phyloP scores from a whole-genome alignment of 2,797 vertebrate species.

The Potorous gilbertii region DNA sequence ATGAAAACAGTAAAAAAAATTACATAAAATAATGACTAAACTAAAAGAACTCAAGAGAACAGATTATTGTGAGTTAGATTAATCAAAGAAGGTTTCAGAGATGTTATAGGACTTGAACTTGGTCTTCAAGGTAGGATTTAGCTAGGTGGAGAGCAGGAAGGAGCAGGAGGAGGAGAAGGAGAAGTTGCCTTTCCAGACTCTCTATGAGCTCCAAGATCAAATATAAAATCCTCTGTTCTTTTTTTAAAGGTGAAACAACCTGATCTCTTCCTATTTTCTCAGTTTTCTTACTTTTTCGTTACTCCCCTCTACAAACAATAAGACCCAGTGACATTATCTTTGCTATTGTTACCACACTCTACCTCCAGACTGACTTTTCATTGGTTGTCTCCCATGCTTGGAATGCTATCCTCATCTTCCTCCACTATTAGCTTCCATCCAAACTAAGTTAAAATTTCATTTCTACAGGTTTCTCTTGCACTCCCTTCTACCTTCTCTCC shows the following conservation, averaged over 20 bases:
- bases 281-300: not conserved
- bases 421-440: not conserved
- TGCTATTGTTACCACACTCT: not conserved
- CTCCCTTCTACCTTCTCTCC: not conserved
- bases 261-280: not conserved
- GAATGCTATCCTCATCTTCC: not conserved
- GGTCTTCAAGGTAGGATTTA: not conserved
- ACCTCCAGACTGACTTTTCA: not conserved
- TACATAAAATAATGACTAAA: not conserved
- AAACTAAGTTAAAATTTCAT: not conserved
- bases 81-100: not conserved
- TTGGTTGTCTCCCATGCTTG: not conserved
- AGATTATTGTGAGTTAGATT: not conserved
- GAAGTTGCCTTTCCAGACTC: not conserved
- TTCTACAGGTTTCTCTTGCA: not conserved
- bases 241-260: not conserved
- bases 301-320: not conserved
- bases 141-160: not conserved
- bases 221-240: not conserved
- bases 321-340: too few relatives aligned
- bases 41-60: constrained; percentile 9
- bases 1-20: too few relatives aligned
- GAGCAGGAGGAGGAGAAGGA: not conserved
- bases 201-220: not conserved
- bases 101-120: not conserved